Evolutionary conservation across 2,888 invertebrate species (phyloP), one percentile per base, ranked within the genome.

Genomic region (Macrophya alboannulata): DNA sequence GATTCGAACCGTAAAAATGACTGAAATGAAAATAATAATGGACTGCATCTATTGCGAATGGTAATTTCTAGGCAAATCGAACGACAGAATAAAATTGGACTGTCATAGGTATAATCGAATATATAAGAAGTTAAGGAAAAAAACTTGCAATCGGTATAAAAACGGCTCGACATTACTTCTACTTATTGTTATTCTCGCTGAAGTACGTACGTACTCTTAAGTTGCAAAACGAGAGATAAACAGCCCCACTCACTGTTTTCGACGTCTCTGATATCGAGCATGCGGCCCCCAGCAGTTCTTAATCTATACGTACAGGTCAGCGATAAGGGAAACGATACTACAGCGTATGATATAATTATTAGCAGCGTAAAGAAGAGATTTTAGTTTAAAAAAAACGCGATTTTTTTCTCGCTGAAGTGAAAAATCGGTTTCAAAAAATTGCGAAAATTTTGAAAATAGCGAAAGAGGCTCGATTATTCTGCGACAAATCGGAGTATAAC

Each of bases 201-300:
- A n/a, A n/a, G n/a, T n/a, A 65, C 15, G 21, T 31, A 21, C 12
- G 17, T 59, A 31, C 10, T 31, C 31, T 31, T 4, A 21, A 0
- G 65, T 71, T 71, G 71, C 71, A 40, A 71, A 71, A 71, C 40
- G 6, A 37, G 71, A 71, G 40, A 40, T n/a, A 71, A 71, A 71
- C 71, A 40, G 21, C 71, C n/a, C 40, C 71, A 3, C 9, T 71
- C 40, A 40, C 15, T 71, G 37, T 71, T 71, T 71, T 71, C 15
- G 17, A 40, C 71, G 40, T 40, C 40, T 71, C 40, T 40, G 40
- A 71, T 71, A 71, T 71, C 71, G 40, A 31, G 17, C n/a, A 5
- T 31, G 71, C 17, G 71, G 40, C 71, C 71, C 71, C 71, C 71
- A 71, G 71, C 71, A 71, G 71, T 31, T 40, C 21, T 25, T 25